Conservation (phyloP, 2,113 vertebrate genomes). For the Corythornis madagascariensis region DNA sequence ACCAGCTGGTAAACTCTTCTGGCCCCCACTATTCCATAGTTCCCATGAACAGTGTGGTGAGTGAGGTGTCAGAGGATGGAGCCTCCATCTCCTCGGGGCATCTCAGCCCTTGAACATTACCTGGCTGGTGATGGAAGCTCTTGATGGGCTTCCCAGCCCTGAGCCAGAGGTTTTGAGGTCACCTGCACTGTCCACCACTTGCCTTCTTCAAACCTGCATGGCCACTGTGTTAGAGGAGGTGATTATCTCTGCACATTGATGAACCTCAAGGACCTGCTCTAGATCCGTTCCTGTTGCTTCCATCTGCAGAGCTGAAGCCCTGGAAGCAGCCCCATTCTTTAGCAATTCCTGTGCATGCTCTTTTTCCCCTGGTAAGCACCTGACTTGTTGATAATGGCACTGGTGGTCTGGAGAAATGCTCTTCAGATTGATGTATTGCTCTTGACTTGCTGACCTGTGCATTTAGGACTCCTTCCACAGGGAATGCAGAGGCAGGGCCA, state of each 20-base stretch:
- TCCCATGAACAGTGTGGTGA: accelerated
- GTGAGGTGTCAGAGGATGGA: background rate
- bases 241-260: background rate
- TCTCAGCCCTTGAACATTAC: background rate
- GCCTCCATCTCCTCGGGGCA: no score
- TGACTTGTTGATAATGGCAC: background rate
- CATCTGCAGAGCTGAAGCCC: background rate
- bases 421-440: accelerated
- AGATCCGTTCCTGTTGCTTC: background rate
- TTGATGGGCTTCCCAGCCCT: background rate
- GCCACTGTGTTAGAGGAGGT: background rate
- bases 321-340: background rate
- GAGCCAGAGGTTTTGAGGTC: background rate
- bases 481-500: background rate
- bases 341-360: background rate
- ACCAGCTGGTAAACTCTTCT: background rate
- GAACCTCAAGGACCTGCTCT: background rate
- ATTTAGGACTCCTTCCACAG: background rate
- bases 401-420: background rate
- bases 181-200: accelerated
- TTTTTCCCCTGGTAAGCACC: background rate
- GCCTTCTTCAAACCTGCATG: accelerated
- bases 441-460: background rate
- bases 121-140: background rate
- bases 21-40: no score